Evolutionary conservation across 1,140 invertebrate species (phyloP).

Genomic region (Pemphigus obesinymphae): DNA sequence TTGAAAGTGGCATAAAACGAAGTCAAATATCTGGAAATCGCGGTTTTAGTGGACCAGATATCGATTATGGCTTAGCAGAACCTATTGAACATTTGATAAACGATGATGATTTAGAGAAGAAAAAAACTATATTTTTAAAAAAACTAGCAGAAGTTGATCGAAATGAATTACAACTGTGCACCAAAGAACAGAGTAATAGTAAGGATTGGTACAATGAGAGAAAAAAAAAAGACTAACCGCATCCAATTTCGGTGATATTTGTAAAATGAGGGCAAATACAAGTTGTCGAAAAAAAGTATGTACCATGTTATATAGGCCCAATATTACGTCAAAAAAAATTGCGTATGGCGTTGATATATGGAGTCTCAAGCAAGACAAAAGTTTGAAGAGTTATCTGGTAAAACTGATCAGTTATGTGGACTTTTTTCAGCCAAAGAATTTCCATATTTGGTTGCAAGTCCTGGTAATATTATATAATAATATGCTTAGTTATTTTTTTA

Average conservation of each 20-base stretch:
- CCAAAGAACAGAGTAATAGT: not conserved
- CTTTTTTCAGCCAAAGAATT: not conserved
- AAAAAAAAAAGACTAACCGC: conserved; percentile 7
- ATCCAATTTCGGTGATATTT: conserved; percentile 10
- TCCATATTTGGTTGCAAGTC: not conserved
- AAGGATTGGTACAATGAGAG: not conserved
- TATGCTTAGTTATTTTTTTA: not conserved
- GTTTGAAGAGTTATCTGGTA: not conserved
- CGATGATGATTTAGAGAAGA: too few relatives aligned
- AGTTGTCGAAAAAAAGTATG: conserved; percentile 15
- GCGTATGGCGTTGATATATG: not conserved
- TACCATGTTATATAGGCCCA: not conserved
- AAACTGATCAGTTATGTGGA: not conserved
- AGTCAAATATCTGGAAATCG: not conserved
- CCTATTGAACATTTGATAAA: not conserved
- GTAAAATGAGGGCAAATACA: conserved; percentile 4
- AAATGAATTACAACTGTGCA: not conserved
- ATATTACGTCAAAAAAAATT: not conserved
- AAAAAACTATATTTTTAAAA: not conserved
- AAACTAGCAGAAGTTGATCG: not conserved
- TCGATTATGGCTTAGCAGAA: not conserved
- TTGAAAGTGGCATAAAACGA: conserved; percentile 10
- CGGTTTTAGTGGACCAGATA: too few relatives aligned
- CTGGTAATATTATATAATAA: not conserved
- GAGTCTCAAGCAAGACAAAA: not conserved